Base-by-base conservation (phyloP, 92 coral and sea anemone species). In the Epizoanthus illoricatus region DNA sequence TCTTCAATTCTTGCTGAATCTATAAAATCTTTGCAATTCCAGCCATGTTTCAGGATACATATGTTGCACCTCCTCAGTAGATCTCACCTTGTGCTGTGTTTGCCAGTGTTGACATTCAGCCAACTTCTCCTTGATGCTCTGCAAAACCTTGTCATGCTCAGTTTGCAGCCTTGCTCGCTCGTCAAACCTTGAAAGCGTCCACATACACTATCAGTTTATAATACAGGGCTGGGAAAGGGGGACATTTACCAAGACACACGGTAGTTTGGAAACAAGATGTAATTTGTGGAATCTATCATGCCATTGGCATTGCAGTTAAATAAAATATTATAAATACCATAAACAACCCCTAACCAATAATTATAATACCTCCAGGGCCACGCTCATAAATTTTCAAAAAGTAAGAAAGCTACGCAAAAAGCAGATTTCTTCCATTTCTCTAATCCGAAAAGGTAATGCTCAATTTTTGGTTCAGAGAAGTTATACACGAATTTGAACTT, bases 31-130 rank as follows among this genome's bases (percentile, higher is more conserved):
- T 19, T 12, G 60, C 82, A 21, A 23, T 28, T 7, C 39, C 33
- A 28, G 33, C 33, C 52, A 1, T 5, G 8, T 7, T 45, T 45
- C 52, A 45, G 52, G 52, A 49, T 49, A 13, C 9, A 2, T 41
- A 24, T 10, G 3, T 6, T 33, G 24, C 36, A 16, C 13, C 2
- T 72, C 40, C 42, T 20, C 60, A 64, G 7, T 24, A 21, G 12
- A 24, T 15, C 76, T 45, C 18, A 96, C 99, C 99, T 96, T 85
- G 87, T 96, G 99, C 79, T 96, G 95, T 33, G 81, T 79, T 67
- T 96, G 98, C 99, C 99, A 96, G 67, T 96, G 93, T 40, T 91
- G 95, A 81, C 99, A 93, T 84, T 96, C 99, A 24, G 87, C 73
- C 68, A 96, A 90, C 80, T 94, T 93, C 42, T 90, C 94, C 65